A percentile compares a stretch with the other conserved stretches of the same genome.
These are phyloP conservation scores for Eclectus roratus DNA, from an alignment of 2,113 vertebrate species.

Conservation along the genomic window DNA sequence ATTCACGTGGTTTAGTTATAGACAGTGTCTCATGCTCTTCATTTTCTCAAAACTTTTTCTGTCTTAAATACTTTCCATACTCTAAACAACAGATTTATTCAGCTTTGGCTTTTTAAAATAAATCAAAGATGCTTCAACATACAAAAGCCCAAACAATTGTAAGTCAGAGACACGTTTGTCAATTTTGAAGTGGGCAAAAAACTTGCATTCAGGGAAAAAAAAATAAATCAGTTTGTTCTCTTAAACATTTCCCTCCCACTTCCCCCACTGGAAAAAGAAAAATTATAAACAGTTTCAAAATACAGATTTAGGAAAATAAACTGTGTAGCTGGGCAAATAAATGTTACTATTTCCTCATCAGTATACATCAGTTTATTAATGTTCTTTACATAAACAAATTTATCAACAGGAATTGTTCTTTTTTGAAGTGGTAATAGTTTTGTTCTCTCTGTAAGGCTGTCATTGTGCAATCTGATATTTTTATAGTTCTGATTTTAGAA, in stretches of 20 bases:
- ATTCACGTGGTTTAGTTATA: background rate
- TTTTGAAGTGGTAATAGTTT: background rate
- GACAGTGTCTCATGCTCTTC: background rate
- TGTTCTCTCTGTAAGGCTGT: background rate
- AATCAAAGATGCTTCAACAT: background rate
- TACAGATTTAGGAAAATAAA: background rate
- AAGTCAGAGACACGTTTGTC: background rate
- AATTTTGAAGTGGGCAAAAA: background rate
- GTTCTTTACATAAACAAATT: background rate
- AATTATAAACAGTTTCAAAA: background rate
- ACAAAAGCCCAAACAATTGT: background rate
- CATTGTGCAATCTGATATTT: background rate
- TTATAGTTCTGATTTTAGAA: background rate
- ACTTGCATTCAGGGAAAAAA: background rate
- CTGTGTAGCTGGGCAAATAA: background rate
- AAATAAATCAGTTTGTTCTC: background rate
- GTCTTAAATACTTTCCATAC: background rate
- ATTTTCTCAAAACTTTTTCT: background rate
- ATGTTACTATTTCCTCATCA: background rate
- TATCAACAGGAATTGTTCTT: background rate
- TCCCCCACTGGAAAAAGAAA: background rate
- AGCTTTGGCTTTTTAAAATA: background rate
- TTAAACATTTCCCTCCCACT: background rate
- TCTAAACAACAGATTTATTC: background rate
- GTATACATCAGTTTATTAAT: background rate